phyloP scores from a whole-genome alignment of 2,888 invertebrate species.

The Chrysomela aeneicollis region DNA sequence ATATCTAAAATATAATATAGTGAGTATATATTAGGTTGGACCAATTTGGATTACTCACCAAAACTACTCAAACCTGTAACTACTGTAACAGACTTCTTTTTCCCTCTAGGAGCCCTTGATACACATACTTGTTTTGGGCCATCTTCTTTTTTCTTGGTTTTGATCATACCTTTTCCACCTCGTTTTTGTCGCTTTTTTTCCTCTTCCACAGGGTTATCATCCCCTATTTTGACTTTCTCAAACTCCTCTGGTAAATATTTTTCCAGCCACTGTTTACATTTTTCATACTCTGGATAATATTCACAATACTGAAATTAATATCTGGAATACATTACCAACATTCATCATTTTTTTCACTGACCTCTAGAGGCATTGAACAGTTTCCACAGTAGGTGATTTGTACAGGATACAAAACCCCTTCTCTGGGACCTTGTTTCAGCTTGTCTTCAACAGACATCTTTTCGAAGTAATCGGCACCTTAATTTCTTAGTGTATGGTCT shows the following conservation, averaged over 20 bases:
- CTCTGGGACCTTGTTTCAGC: conserved; percentile 65
- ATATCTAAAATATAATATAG: conserved; percentile 72
- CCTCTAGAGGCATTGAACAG: conserved; percentile 93
- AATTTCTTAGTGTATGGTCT: no score
- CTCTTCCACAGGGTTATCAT: conserved; percentile 77
- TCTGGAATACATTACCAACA: not conserved
- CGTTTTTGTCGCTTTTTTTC: conserved; percentile 96
- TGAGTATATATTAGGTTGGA: not conserved
- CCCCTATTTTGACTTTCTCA: conserved; percentile 82
- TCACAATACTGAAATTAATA: conserved; percentile 84
- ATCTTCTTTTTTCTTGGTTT: conserved; percentile 93
- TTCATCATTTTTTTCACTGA: conserved; percentile 53
- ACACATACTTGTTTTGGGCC: conserved; percentile 85
- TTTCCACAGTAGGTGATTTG: conserved; percentile 91
- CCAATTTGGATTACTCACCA: conserved; percentile 68
- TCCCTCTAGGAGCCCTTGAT: conserved; percentile 92
- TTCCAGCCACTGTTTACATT: conserved; percentile 97
- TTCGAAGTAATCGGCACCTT: not conserved
- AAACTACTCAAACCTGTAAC: conserved; percentile 95
- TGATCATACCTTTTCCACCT: conserved; percentile 95
- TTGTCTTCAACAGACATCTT: conserved; percentile 67
- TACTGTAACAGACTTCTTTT: conserved; percentile 98
- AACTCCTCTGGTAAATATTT: conserved; percentile 93
- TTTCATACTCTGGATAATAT: conserved; percentile 96
- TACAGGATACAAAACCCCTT: conserved; percentile 80